Evolutionary conservation across 2,888 invertebrate genomes (phyloP).

Genomic region (Macrophya annulata): DNA sequence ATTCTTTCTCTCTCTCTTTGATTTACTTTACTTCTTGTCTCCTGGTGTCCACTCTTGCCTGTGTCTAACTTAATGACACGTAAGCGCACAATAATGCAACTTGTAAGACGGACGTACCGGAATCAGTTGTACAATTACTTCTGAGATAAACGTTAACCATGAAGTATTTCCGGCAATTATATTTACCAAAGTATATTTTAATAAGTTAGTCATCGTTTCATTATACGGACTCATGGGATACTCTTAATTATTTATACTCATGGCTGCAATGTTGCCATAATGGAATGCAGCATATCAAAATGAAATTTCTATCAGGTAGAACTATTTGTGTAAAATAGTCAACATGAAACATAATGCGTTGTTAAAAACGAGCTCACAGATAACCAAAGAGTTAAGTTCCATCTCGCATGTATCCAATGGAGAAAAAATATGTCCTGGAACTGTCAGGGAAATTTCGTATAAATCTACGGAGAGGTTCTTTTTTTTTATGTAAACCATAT

Average conservation of each 20-base stretch:
- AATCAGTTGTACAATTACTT: constrained; percentile 20
- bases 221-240: not conserved
- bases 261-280: not conserved
- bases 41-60: constrained; percentile 7
- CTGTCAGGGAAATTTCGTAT: not conserved
- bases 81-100: constrained; percentile 35
- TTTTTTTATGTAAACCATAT: too few species aligned
- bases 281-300: not conserved
- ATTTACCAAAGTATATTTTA: constrained; percentile 4
- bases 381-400: too few species aligned
- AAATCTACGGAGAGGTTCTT: too few species aligned
- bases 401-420: not conserved
- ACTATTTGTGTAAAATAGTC: not conserved
- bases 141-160: constrained; percentile 19
- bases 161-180: constrained; percentile 20
- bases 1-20: not conserved
- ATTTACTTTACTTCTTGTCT: constrained; percentile 20
- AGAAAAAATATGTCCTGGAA: not conserved
- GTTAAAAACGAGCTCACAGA: not conserved
- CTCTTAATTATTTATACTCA: not conserved
- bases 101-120: constrained; percentile 18
- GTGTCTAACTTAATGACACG: not conserved
- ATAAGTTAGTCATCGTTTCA: not conserved
- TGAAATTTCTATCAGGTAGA: not conserved
- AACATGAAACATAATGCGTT: not conserved